phyloP scores from a whole-genome alignment of 2,113 vertebrate species.

The Osmerus eperlanus region DNA sequence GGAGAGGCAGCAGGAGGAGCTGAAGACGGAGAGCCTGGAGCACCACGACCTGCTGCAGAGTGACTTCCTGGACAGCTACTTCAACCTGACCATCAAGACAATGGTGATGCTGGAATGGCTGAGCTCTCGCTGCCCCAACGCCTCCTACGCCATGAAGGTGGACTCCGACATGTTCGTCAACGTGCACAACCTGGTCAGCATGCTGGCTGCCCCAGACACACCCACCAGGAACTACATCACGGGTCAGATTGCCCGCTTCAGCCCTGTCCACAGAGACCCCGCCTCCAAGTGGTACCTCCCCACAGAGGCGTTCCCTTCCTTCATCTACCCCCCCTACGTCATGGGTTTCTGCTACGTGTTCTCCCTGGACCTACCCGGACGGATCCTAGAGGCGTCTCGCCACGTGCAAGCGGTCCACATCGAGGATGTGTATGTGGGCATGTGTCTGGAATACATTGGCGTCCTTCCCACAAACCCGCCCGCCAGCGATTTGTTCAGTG shows the following conservation, averaged over 20 bases:
- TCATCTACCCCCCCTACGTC: no score
- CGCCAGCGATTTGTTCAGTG: neutral
- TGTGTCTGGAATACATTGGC: neutral
- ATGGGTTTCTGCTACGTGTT: neutral
- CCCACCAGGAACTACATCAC: neutral
- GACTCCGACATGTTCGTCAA: conserved; percentile 58
- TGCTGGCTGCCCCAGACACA: neutral
- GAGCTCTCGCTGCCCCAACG: conserved; percentile 43
- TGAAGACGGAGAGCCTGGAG: conserved; percentile 26
- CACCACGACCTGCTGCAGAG: conserved; percentile 57
- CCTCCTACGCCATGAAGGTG: conserved; percentile 51
- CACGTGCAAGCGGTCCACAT: neutral
- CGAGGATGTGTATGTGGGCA: neutral
- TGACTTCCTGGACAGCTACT: conserved; percentile 44
- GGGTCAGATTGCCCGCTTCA: neutral
- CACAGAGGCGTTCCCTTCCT: no score
- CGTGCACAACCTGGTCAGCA: neutral
- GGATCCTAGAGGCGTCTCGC: neutral
- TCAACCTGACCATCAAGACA: conserved; percentile 58
- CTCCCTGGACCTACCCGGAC: neutral
- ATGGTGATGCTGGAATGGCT: conserved; percentile 64
- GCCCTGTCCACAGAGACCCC: fast-evolving
- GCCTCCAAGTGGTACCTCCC: conserved; percentile 48
- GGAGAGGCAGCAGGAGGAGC: fast-evolving
- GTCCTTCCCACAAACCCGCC: neutral